Percentiles rank a stretch among this genome's conserved stretches.
Conservation (phyloP, 2,113 vertebrate genomes). For the Chloropsis cyanopogon region DNA sequence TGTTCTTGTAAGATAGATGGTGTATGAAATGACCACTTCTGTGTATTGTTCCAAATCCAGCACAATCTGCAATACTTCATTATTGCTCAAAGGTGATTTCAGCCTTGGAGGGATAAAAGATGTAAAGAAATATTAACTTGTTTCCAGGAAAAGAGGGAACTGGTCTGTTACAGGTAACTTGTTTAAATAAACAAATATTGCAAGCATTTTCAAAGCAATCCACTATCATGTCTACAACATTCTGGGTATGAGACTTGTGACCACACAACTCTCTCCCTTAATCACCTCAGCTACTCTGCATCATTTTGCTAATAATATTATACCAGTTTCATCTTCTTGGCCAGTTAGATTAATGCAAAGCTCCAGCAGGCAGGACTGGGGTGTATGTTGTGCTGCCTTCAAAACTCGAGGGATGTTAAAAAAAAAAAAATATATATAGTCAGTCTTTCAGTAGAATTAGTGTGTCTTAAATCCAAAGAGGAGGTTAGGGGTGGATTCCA, state of each 20-base stretch:
- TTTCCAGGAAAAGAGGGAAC: neutral
- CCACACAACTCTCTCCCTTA: neutral
- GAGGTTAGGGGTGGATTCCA: neutral
- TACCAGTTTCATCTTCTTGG: neutral
- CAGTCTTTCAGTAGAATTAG: neutral
- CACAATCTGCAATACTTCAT: neutral
- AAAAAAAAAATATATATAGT: neutral
- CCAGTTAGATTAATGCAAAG: neutral
- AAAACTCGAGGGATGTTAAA: rapidly evolving
- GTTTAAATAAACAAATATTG: neutral
- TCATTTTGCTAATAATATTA: neutral
- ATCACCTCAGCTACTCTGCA: neutral
- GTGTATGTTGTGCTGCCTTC: neutral
- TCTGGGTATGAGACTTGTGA: neutral
- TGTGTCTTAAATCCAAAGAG: neutral
- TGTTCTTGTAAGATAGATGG: neutral
- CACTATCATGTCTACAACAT: neutral
- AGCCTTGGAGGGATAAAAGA: neutral
- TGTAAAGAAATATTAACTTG: neutral
- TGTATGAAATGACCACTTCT: neutral
- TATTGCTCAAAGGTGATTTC: neutral
- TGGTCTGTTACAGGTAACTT: neutral
- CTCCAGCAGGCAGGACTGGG: neutral
- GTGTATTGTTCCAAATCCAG: neutral
- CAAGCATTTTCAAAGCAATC: neutral